These are phyloP conservation scores for Scomberomorus guttatus DNA, from an alignment of 2,797 vertebrate genomes.

Conservation along the genomic window DNA sequence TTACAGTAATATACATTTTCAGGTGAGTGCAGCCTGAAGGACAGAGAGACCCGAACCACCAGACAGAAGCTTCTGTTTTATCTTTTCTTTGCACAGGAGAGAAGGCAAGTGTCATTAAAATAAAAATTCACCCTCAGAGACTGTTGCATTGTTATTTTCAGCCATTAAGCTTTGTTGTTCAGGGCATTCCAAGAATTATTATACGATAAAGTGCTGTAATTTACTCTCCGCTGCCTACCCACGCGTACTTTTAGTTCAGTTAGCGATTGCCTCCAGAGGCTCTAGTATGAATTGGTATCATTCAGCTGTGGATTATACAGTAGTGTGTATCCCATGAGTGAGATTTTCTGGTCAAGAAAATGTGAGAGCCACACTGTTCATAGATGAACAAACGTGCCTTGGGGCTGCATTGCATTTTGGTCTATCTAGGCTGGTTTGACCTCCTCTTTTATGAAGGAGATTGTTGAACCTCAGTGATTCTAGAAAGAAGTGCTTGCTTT, in stretches of 20 bases:
- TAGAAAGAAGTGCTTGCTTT: background rate
- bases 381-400: constrained; percentile 24
- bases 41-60: background rate
- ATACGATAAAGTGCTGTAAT: constrained; percentile 55
- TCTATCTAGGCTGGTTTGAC: constrained; percentile 1
- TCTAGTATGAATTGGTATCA: constrained; percentile 15
- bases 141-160: constrained; percentile 44
- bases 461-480: background rate
- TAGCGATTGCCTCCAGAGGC: constrained; percentile 44
- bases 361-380: constrained; percentile 2
- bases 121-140: constrained; percentile 46
- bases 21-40: constrained; percentile 11
- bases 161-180: constrained; percentile 48
- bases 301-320: constrained; percentile 36
- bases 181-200: constrained; percentile 51
- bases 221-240: constrained; percentile 48
- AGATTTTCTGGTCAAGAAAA: constrained; percentile 57
- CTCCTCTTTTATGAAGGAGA: constrained; percentile 7
- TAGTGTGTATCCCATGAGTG: constrained; percentile 28
- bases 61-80: constrained; percentile 16
- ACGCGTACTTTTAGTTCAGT: constrained; percentile 54
- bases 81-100: constrained; percentile 20
- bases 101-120: constrained; percentile 42
- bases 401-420: background rate
- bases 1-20: background rate